Base-by-base conservation (phyloP, 2,113 vertebrate species). In the Cavia aperea region DNA sequence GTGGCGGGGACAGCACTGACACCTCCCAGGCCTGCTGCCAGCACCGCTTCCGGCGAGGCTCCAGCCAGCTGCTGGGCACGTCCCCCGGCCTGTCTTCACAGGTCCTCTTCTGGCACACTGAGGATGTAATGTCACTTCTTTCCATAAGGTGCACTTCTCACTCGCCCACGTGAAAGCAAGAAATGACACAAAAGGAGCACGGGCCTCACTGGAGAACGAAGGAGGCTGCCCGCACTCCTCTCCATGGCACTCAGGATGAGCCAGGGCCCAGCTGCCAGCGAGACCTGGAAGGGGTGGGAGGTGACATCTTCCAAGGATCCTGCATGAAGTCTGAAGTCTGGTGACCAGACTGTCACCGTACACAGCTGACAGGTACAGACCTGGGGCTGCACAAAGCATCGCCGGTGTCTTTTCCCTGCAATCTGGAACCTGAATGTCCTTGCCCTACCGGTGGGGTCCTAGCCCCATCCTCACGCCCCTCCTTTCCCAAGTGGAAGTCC, bases 21-120 rank as follows among this genome's bases (percentile, higher is more conserved):
- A 7, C 10, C 87, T 62, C 82, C 26, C 49, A 62, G 62, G 78
- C 89, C 77, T 23, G 13, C 58, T 81, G 84, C 95, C 93, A 62
- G 14, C 4, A 0, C 75, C 0, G 1, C 81, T 83, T 75, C 81
- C 21, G 36, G 85, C 9, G 0, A 21, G 60, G 75, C 68, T 70
- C 65, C 0, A 16, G 56, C 72, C 0, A 0, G 15, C 81, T 1
- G 0, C 70, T 31, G 54, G 1, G 6, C 86, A 62, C n/a, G 5
- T 39, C 70, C 21, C 51, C 46, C 83, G 39, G 70, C 70, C 92
- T 77, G 65, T 72, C 66, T 81, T 86, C 77, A n/a, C 68, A 16
- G 4, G 43, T 15, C 73, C 62, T 73, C 68, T 73, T 81, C 66
- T 19, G 12, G 46, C 51, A 2, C 7, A 2, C 92, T 3, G 46